Evolutionary conservation across 2,888 invertebrate species (phyloP).

Genomic region (Ditula angustiorana): DNA sequence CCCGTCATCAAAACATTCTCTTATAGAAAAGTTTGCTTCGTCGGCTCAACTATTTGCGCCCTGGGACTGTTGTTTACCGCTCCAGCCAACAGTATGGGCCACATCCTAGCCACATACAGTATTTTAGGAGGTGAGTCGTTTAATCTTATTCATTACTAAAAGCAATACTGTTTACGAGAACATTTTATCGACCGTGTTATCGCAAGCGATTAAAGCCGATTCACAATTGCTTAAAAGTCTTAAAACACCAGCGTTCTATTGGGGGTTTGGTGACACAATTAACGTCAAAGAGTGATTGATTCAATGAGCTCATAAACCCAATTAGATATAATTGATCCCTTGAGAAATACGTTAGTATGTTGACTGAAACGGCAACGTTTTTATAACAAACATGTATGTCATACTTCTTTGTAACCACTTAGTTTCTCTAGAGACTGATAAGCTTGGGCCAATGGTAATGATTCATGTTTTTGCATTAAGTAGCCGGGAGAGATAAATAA

Average conservation of each 20-base stretch:
- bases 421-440: neutral
- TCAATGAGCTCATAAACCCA: neutral
- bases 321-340: neutral
- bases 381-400: neutral
- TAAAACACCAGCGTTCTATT: neutral
- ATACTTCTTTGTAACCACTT: neutral
- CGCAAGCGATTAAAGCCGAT: neutral
- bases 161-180: neutral
- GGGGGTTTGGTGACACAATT: neutral
- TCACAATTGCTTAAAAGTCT: neutral
- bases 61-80: conserved; percentile 88
- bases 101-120: conserved; percentile 90
- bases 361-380: neutral
- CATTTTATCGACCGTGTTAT: conserved; percentile 18
- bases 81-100: conserved; percentile 89
- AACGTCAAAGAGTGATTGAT: neutral
- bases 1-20: conserved; percentile 91
- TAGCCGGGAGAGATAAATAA: neutral
- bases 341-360: neutral
- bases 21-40: conserved; percentile 89
- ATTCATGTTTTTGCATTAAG: neutral
- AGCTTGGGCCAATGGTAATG: neutral
- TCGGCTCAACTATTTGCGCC: conserved; percentile 88
- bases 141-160: conserved; percentile 20
- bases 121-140: conserved; percentile 88